Evolutionary conservation across 2,888 invertebrate genomes (phyloP).

Genomic region (Campoplex nolae): DNA sequence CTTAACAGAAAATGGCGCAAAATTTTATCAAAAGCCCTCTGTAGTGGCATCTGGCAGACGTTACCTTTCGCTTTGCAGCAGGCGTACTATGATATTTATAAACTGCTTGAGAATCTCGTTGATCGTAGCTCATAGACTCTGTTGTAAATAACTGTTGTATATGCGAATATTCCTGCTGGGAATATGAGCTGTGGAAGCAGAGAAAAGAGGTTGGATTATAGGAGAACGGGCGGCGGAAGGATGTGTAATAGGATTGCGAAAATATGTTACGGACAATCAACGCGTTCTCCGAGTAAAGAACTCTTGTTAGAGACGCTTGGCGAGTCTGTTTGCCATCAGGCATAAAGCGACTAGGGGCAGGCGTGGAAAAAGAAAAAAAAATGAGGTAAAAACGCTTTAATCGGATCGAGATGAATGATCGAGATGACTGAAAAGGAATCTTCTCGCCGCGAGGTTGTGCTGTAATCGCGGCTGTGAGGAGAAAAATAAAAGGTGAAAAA

Average conservation of each 20-base stretch:
- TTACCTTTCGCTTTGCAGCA: slow-evolving; percentile 74
- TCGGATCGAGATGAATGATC: slow-evolving; percentile 51
- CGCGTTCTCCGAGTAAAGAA: not conserved
- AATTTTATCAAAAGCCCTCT: slow-evolving; percentile 71
- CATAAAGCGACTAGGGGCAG: not conserved
- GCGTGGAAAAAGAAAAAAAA: not conserved
- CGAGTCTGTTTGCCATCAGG: not conserved
- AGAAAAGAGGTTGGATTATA: not conserved
- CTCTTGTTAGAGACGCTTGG: slow-evolving; percentile 1
- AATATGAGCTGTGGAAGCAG: slow-evolving; percentile 1
- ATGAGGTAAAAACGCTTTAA: slow-evolving; percentile 1
- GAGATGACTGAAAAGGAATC: slow-evolving; percentile 27
- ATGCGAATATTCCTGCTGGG: not conserved
- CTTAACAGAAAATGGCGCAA: slow-evolving; percentile 72
- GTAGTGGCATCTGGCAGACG: slow-evolving; percentile 79
- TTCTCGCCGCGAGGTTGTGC: slow-evolving; percentile 31
- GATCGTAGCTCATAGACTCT: slow-evolving; percentile 27
- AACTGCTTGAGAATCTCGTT: not conserved
- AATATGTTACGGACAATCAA: slow-evolving; percentile 10
- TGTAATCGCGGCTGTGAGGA: slow-evolving; percentile 48
- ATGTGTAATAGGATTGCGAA: slow-evolving; percentile 21
- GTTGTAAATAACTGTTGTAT: slow-evolving; percentile 1
- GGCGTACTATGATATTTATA: slow-evolving; percentile 2
- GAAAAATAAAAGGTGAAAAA: slow-evolving; percentile 34
- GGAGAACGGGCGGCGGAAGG: not conserved